Conservation (phyloP, 2,888 invertebrate species). For the Cybosia mesomella region DNA sequence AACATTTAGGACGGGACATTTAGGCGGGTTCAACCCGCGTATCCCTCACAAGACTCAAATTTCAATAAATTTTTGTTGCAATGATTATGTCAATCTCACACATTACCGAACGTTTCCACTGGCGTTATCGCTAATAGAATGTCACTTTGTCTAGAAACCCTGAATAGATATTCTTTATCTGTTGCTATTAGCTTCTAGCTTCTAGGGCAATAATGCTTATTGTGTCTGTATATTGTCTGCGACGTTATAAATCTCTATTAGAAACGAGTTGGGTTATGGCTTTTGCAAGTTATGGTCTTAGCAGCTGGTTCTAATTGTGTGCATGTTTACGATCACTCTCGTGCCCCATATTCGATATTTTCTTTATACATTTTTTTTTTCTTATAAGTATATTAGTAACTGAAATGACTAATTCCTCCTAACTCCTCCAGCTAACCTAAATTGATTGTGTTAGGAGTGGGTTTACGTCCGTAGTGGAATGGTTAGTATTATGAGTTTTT, state of each 20-base stretch:
- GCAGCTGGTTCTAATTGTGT: constrained; percentile 37
- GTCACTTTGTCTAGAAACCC: neutral
- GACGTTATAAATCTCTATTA: constrained; percentile 21
- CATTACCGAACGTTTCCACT: neutral
- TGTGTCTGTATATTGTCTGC: constrained; percentile 9
- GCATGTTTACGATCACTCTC: constrained; percentile 31
- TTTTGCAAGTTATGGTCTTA: constrained; percentile 33
- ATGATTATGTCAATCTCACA: too few relatives aligned
- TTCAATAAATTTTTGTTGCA: too few relatives aligned
- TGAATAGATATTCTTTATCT: neutral
- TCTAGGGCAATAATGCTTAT: constrained; percentile 2
- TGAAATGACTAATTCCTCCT: too few relatives aligned
- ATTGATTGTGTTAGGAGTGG: too few relatives aligned
- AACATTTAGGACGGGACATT: too few relatives aligned
- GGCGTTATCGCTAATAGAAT: too few relatives aligned
- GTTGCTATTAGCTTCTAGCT: neutral
- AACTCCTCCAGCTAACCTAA: too few relatives aligned
- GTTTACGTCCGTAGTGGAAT: too few relatives aligned
- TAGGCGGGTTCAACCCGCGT: too few relatives aligned
- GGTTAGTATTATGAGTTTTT: too few relatives aligned
- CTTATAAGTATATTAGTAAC: too few relatives aligned
- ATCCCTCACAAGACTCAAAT: too few relatives aligned
- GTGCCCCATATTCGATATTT: constrained; percentile 20
- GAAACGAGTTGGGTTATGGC: constrained; percentile 24
- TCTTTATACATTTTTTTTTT: neutral